Evolutionary conservation across 2,113 vertebrate species (phyloP).

Genomic region (Dipodomys spectabilis): DNA sequence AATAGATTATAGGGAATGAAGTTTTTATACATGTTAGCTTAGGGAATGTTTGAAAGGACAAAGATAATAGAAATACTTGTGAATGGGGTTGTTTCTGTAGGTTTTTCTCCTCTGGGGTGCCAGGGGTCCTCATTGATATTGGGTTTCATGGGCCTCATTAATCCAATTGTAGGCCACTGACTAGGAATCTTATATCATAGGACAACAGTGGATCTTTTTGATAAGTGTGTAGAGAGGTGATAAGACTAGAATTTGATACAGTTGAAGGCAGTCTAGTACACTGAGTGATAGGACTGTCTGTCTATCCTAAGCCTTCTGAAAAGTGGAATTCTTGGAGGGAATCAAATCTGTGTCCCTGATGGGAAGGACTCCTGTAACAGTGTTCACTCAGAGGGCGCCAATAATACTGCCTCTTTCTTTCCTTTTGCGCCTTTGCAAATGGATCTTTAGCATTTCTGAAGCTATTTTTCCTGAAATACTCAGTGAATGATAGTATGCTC

Average conservation of each 20-base stretch:
- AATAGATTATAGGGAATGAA: constrained; percentile 1
- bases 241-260: background rate
- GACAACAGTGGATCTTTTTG: background rate
- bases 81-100: background rate
- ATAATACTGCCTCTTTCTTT: background rate
- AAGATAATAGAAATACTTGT: background rate
- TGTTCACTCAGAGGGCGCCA: too few relatives aligned
- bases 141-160: background rate
- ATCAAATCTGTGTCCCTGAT: background rate
- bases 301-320: background rate
- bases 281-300: background rate
- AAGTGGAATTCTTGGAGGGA: background rate
- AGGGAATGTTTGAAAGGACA: background rate
- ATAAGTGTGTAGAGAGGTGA: background rate
- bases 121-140: background rate
- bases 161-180: background rate
- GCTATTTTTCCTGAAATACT: background rate
- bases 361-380: too few relatives aligned
- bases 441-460: background rate
- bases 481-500: background rate
- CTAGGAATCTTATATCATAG: background rate
- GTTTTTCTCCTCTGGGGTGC: background rate
- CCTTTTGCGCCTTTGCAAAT: background rate
- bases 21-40: background rate
- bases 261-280: background rate